Evolutionary conservation across 2,797 vertebrate genomes (phyloP), one percentile per base, ranked within the genome.

Genomic region (Falco concolor): DNA sequence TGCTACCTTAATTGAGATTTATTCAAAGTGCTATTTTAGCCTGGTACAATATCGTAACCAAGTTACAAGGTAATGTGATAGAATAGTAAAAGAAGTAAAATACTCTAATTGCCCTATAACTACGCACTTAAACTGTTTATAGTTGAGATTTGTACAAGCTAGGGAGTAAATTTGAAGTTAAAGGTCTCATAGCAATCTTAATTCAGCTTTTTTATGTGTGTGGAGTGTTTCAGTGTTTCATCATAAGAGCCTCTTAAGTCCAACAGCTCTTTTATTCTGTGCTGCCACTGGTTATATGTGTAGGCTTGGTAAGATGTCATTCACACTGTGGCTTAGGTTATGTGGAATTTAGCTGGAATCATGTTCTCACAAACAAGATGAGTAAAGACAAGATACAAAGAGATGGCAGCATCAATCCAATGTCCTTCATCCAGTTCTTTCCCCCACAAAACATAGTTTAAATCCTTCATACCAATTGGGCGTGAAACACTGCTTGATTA

Each of bases 71-170:
- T 84, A 95, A 88, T 18, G 74, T 36, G 80, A 54, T 68, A 90
- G 85, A 90, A 53, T 38, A 50, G 74, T 91, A 80, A 90, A 96
- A 93, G 73, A 42, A 69, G 63, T 63, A 70, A 93, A 95, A 89
- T 89, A 59, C 54, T 73, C 77, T 75, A 95, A 91, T 93, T 96
- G 74, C 74, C 67, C 73, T 70, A 23, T 95, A 90, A 91, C 12
- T 7, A n/a, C 64, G 60, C 63, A 63, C 65, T 84, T 93, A 25
- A 94, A 75, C 18, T 69, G 32, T 91, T 97, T 95, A 69, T 72
- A 61, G 72, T 27, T 65, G 64, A 83, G 81, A 93, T 84, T 84
- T 82, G 68, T 76, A 69, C 32, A 47, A 89, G 57, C 50, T 72
- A 32, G 84, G 75, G 75, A 93, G 50, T 93, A 85, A 69, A 94